These are phyloP conservation scores for Acromyrmex charruanus DNA, from an alignment of 1,140 invertebrate genomes.

Conservation along the genomic window DNA sequence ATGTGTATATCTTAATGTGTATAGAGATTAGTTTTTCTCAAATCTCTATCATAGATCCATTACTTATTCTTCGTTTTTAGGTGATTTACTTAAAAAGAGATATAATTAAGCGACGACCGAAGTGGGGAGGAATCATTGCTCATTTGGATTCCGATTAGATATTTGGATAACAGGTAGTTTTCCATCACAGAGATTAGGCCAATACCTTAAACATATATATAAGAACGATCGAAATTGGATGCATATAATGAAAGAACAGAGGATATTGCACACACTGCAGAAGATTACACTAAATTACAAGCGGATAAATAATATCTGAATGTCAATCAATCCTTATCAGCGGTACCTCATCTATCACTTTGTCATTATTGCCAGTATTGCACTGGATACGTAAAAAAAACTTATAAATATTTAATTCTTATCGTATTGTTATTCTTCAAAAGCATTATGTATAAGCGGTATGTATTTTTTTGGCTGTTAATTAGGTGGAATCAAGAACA, in stretches of 20 bases:
- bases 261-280: not conserved
- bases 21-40: not conserved
- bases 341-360: not conserved
- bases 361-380: not conserved
- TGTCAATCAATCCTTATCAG: not conserved
- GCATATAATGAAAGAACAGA: not conserved
- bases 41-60: not conserved
- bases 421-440: not conserved
- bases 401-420: not conserved
- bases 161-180: conserved; percentile 62
- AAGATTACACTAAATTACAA: not conserved
- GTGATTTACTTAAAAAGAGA: too few relatives aligned
- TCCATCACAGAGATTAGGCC: conserved; percentile 45
- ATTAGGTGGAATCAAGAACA: not conserved
- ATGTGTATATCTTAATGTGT: too few relatives aligned
- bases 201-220: conserved; percentile 19
- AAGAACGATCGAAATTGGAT: conserved; percentile 26
- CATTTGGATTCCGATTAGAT: conserved; percentile 61
- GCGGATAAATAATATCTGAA: not conserved
- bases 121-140: not conserved
- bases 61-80: not conserved
- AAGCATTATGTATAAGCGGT: not conserved
- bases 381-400: not conserved
- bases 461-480: not conserved
- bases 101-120: not conserved